Conservation (phyloP, 1,140 invertebrate genomes). For the Ostrea denselamellosa region DNA sequence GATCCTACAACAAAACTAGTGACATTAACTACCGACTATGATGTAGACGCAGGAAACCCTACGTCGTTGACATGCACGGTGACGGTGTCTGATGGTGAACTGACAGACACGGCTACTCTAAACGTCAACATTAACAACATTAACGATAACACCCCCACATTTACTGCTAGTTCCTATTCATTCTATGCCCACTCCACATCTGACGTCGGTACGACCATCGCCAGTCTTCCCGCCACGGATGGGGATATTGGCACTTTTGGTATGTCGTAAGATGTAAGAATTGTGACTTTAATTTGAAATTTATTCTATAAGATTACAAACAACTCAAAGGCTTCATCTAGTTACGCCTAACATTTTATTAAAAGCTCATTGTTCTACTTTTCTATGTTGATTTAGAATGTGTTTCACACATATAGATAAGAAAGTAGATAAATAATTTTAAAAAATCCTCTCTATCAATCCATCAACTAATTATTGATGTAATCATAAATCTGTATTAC, state of each 20-base stretch:
- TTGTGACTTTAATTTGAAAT: not conserved
- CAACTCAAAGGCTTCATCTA: too few relatives aligned
- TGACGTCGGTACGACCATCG: constrained; percentile 34
- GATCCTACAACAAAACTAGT: constrained; percentile 23
- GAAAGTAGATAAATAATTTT: too few relatives aligned
- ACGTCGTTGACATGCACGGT: constrained; percentile 48
- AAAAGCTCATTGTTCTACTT: too few relatives aligned
- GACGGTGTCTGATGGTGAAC: constrained; percentile 53
- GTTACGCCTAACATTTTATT: too few relatives aligned
- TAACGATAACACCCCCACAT: constrained; percentile 58
- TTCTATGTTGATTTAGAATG: too few relatives aligned
- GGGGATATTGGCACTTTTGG: constrained; percentile 44
- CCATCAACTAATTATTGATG: too few relatives aligned
- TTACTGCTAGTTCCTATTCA: constrained; percentile 46
- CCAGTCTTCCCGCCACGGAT: constrained; percentile 46
- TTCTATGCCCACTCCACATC: not conserved
- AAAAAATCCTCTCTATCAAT: too few relatives aligned
- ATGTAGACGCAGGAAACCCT: constrained; percentile 42
- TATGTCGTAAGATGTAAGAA: not conserved
- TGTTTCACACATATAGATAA: too few relatives aligned
- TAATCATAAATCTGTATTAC: too few relatives aligned
- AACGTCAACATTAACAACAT: constrained; percentile 53
- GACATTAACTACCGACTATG: constrained; percentile 45
- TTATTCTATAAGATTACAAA: too few relatives aligned
- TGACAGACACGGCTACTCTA: constrained; percentile 45